A percentile compares a stretch with the other conserved stretches of the same genome.
These are phyloP conservation scores for Geophilus truncorum DNA, from an alignment of 2,888 invertebrate genomes.

Conservation along the genomic window DNA sequence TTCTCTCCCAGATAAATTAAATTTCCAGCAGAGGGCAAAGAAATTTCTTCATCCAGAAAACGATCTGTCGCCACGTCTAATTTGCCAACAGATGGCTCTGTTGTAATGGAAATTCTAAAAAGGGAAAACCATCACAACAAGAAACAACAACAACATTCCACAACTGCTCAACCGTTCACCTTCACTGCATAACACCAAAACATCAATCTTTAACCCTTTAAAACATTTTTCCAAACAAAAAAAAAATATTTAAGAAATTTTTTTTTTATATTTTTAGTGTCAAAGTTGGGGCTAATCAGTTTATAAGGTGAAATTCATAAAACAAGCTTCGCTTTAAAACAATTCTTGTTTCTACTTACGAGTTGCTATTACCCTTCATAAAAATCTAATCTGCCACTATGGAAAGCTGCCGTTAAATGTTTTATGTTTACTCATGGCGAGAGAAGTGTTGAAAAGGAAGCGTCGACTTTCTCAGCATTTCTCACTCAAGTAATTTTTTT, in stretches of 20 bases:
- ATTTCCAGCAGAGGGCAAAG: neutral
- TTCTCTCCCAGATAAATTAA: too few species aligned
- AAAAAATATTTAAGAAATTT: too few species aligned
- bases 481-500: neutral
- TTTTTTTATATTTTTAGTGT: neutral
- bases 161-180: neutral
- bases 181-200: neutral
- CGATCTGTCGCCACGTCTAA: neutral
- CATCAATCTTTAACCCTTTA: too few species aligned
- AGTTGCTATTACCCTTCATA: neutral
- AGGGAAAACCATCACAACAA: neutral
- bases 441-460: neutral
- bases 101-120: neutral
- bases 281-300: neutral
- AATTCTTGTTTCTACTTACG: slow-evolving; percentile 8
- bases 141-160: neutral
- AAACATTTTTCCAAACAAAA: too few species aligned
- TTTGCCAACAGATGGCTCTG: neutral
- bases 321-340: neutral
- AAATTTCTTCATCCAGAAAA: slow-evolving; percentile 6
- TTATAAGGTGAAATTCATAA: neutral
- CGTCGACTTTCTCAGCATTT: neutral
- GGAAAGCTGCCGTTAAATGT: neutral
- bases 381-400: neutral
- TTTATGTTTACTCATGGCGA: neutral